phyloP scores from a whole-genome alignment of 37 sponge, comb jelly and placozoan genomes.

The Beroe forskalii region DNA sequence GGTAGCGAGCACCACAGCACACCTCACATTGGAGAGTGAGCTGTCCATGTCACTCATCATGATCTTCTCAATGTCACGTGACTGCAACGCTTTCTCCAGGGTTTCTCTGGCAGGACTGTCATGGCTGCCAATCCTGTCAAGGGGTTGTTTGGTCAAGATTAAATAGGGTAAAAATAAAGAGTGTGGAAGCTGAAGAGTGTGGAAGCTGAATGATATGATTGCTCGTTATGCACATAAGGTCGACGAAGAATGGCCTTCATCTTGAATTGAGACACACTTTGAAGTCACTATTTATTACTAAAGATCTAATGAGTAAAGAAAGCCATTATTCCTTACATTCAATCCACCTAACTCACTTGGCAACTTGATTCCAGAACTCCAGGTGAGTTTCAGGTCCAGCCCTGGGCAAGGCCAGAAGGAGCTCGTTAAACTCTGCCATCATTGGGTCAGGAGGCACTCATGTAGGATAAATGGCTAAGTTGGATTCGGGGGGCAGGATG shows the following conservation, averaged over 20 bases:
- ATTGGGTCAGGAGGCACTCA: too few relatives aligned
- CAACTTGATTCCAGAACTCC: conserved; percentile 54
- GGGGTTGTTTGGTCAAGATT: too few relatives aligned
- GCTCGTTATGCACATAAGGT: background rate
- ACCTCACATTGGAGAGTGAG: background rate
- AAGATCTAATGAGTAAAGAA: too few relatives aligned
- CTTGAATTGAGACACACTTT: too few relatives aligned
- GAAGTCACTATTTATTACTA: too few relatives aligned
- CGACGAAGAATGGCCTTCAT: too few relatives aligned
- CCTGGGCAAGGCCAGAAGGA: background rate
- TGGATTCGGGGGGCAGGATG: too few relatives aligned
- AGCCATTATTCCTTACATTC: too few relatives aligned
- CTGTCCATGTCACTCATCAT: background rate
- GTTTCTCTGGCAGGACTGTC: background rate
- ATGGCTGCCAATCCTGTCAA: conserved; percentile 23
- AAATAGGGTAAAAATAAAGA: too few relatives aligned
- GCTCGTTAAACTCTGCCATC: background rate
- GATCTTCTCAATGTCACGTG: background rate
- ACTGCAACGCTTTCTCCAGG: background rate
- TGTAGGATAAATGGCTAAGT: too few relatives aligned
- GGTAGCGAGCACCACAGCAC: conserved; percentile 43
- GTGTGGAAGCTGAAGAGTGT: too few relatives aligned
- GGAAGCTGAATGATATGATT: too few relatives aligned
- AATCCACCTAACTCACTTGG: conserved; percentile 18
- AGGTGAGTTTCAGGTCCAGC: background rate